These are phyloP conservation scores for Phymastichus coffea DNA, from an alignment of 1,140 invertebrate species.

Conservation along the genomic window DNA sequence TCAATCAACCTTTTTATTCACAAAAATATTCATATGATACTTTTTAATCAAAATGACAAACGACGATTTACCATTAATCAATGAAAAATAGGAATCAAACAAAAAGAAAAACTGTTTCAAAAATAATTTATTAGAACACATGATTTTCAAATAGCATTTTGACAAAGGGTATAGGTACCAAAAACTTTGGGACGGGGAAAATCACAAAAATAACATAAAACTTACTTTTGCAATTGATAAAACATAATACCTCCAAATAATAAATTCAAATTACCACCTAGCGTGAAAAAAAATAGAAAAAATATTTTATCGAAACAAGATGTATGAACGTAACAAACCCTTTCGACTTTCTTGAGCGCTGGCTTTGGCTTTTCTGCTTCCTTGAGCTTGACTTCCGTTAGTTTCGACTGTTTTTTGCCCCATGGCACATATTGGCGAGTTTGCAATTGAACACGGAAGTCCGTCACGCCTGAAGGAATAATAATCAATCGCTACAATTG, in stretches of 20 bases:
- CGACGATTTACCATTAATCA: neutral
- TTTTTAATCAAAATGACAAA: neutral
- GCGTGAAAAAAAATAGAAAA: too few species aligned
- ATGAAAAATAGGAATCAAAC: neutral
- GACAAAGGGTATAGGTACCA: too few species aligned
- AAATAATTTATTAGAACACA: too few species aligned
- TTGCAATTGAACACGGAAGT: constrained; percentile 97
- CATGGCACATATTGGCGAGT: constrained; percentile 95
- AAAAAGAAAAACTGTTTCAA: neutral
- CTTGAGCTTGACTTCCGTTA: constrained; percentile 91
- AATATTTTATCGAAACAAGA: too few species aligned
- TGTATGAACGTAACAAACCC: constrained; percentile 61
- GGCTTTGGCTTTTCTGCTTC: constrained; percentile 85
- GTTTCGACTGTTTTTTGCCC: constrained; percentile 84
- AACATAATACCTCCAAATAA: neutral
- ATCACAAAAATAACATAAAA: neutral
- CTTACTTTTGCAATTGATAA: constrained; percentile 11
- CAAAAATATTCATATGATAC: neutral
- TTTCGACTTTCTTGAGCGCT: constrained; percentile 87
- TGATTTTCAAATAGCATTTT: too few species aligned
- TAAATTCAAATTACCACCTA: neutral
- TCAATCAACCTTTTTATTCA: too few species aligned
- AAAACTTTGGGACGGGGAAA: neutral
- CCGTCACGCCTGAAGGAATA: too few species aligned
- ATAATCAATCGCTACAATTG: too few species aligned